Evolutionary conservation across 2,888 invertebrate species (phyloP), one percentile per base, ranked within the genome.

Genomic region (Oligia fasciuncula): DNA sequence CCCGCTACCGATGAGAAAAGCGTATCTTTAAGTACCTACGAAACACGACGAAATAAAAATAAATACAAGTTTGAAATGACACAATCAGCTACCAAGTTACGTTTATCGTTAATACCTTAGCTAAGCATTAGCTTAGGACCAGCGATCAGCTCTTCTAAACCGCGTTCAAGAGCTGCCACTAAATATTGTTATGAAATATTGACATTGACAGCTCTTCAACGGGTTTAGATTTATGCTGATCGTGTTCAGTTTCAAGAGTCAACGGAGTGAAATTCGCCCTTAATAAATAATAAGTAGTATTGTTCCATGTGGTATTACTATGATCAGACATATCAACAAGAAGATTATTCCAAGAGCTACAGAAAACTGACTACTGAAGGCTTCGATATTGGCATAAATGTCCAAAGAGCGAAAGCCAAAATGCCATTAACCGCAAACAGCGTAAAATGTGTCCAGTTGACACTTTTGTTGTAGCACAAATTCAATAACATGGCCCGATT

Each of bases 401-500:
- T 67, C 13, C 14, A 46, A 60, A 46, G 4, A 73, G 14, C 14
- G 23, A 57, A 60, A 60, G 11, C 43, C 29, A 68, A 68, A 82
- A 77, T 57, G 19, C 79, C n/a, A 79, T 71, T 79, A 79, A 65
- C 85, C n/a, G 29, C 68, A 73, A 57, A 77, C 85, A 14, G 8
- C 5, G 43, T 60, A 65, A 69, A 80, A 46, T 40, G 5, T 65
- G 69, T 65, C 63, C 35, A 85, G n/a, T 62, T 84, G 19, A 71
- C 71, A 84, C 11, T 79, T 79, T 84, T 17, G 29, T 29, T 17
- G 29, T 29, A 46, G 23, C 80, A 54, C 63, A 54, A 49, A 57
- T 71, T 54, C 60, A 73, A 65, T 65, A 80, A 51, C 46, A 60
- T 73, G 51, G 0, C 85, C 80, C 29, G 68, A 65, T 69, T 80